phyloP scores from a whole-genome alignment of 2,888 invertebrate species.

The Lasioglossum oenotherae region DNA sequence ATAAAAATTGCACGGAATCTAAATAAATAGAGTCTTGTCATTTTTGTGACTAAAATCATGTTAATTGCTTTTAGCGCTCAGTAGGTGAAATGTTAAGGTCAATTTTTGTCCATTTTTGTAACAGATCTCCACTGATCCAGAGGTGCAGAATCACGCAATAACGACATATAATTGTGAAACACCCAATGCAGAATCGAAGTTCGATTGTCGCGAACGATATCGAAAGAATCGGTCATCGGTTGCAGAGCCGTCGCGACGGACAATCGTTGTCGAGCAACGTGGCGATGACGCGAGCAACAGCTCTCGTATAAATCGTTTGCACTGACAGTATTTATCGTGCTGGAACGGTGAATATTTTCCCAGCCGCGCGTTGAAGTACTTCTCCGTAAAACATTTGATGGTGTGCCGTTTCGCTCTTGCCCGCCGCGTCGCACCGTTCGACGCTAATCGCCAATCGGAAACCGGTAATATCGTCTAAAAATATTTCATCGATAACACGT shows the following conservation, averaged over 20 bases:
- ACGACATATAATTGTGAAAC: no score
- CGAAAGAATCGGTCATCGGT: conserved; percentile 30
- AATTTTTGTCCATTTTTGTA: no score
- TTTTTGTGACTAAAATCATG: no score
- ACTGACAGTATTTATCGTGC: conserved; percentile 62
- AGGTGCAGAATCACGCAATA: no score
- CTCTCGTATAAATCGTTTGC: conserved; percentile 61
- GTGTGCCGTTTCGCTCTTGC: conserved; percentile 39
- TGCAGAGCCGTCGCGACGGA: conserved; percentile 2
- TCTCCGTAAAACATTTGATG: conserved; percentile 48
- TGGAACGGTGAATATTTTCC: conserved; percentile 57
- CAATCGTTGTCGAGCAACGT: conserved; percentile 8
- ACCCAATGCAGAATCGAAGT: not conserved
- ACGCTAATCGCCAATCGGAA: conserved; percentile 39
- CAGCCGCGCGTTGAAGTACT: conserved; percentile 55
- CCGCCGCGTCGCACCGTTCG: not conserved
- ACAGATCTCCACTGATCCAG: no score
- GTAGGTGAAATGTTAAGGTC: no score
- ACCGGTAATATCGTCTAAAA: conserved; percentile 45
- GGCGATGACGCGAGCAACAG: conserved; percentile 44
- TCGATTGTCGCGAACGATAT: not conserved
- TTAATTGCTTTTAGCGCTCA: no score
- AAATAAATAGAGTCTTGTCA: no score
- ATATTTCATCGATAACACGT: conserved; percentile 28
- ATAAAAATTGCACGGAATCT: no score